Conservation (phyloP, 1,140 invertebrate genomes). For the Ceratitis capitata region DNA sequence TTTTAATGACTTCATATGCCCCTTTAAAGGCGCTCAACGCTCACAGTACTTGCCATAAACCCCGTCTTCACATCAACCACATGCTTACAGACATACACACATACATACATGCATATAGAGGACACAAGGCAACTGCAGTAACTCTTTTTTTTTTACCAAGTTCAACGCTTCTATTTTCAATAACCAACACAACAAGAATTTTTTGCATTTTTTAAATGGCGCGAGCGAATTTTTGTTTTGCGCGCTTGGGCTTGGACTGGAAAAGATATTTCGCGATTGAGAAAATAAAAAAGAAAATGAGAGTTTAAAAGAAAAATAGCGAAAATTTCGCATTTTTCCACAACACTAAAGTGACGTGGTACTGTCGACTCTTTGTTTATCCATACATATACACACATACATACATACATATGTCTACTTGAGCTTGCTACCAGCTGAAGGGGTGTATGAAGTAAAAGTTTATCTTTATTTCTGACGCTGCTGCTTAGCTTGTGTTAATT, state of each 20-base stretch:
- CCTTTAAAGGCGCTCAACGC: not conserved
- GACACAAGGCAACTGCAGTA: no score
- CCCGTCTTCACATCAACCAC: not conserved
- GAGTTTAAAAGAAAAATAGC: not conserved
- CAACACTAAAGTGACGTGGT: not conserved
- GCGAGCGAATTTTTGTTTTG: not conserved
- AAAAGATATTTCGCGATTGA: slow-evolving; percentile 1
- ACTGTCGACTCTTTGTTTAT: no score
- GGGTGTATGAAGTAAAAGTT: slow-evolving; percentile 4
- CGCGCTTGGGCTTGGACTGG: slow-evolving; percentile 15
- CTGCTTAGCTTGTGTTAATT: slow-evolving; percentile 41
- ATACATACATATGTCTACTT: not conserved
- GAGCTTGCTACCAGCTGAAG: not conserved
- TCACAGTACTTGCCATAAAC: not conserved
- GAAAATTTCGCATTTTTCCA: not conserved
- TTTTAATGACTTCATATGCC: slow-evolving; percentile 40
- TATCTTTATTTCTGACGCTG: slow-evolving; percentile 37
- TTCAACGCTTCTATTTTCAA: slow-evolving; percentile 17
- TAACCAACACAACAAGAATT: slow-evolving; percentile 8
- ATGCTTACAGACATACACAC: no score
- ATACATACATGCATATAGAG: no score
- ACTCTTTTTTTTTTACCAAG: not conserved
- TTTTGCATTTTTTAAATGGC: slow-evolving; percentile 25
- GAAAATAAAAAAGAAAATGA: not conserved
- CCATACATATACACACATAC: no score